Conservation (phyloP, 2,113 vertebrate genomes). For the Myrmecobius fasciatus region DNA sequence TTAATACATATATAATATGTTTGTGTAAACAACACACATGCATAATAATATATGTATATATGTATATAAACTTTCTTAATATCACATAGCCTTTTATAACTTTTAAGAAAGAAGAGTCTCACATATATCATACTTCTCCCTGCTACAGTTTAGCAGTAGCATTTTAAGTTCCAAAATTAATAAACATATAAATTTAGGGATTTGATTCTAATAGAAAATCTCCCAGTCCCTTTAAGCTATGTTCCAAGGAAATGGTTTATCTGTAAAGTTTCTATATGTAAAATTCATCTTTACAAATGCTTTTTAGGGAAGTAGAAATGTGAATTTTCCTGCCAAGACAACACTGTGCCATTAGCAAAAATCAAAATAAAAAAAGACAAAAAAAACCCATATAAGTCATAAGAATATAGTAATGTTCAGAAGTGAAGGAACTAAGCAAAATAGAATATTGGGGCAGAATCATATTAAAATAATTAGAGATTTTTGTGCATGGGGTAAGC, state of each 20-base stretch:
- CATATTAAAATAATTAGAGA: background rate
- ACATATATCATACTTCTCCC: conserved; percentile 74
- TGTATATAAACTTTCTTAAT: conserved; percentile 56
- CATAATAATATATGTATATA: background rate
- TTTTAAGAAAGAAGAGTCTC: conserved; percentile 75
- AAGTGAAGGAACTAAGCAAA: background rate
- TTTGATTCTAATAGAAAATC: background rate
- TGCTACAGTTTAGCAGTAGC: conserved; percentile 70
- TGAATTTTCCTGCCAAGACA: background rate
- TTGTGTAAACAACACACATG: fast-evolving
- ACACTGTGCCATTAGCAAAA: background rate
- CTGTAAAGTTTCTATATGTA: background rate
- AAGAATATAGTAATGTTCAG: background rate
- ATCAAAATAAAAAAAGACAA: too few relatives aligned
- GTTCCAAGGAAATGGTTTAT: background rate
- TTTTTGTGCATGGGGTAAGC: background rate
- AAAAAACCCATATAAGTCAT: background rate
- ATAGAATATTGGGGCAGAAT: background rate
- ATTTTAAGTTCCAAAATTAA: conserved; percentile 73
- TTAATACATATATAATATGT: background rate
- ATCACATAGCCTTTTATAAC: conserved; percentile 72
- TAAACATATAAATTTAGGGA: background rate
- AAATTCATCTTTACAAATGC: background rate
- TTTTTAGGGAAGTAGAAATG: background rate
- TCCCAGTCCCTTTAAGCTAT: background rate